A percentile compares a stretch with the other conserved stretches of the same genome.
phyloP scores from a whole-genome alignment of 2,888 invertebrate genomes.

The Pimpla rufipes region DNA sequence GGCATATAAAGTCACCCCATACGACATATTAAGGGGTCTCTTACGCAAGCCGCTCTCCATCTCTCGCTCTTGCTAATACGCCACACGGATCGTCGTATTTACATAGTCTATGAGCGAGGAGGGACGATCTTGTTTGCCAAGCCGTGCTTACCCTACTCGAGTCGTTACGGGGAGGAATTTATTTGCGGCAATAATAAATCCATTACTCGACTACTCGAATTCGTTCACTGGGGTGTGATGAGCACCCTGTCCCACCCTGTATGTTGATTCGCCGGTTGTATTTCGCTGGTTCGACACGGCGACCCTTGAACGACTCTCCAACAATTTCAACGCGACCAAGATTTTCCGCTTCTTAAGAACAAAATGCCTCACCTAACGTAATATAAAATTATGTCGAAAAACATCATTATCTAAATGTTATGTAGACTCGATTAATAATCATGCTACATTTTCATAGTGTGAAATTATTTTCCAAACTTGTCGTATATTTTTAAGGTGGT shows the following conservation, averaged over 20 bases:
- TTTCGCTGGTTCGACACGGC: neutral
- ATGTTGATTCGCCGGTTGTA: neutral
- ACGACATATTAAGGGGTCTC: slow-evolving; percentile 76
- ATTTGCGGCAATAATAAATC: slow-evolving; percentile 85
- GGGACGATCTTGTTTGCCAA: slow-evolving; percentile 85
- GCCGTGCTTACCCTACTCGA: slow-evolving; percentile 84
- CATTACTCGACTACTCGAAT: slow-evolving; percentile 80
- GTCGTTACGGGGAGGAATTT: slow-evolving; percentile 84
- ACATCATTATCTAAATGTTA: no score
- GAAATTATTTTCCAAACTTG: no score
- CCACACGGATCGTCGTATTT: slow-evolving; percentile 78
- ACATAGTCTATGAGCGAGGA: slow-evolving; percentile 83
- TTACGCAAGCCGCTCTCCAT: slow-evolving; percentile 44
- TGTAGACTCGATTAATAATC: no score
- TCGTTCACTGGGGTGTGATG: slow-evolving; percentile 72
- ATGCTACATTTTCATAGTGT: no score
- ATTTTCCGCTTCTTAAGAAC: neutral
- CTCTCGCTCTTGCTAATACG: slow-evolving; percentile 66
- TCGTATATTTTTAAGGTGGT: no score
- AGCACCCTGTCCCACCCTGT: neutral
- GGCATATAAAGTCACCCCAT: slow-evolving; percentile 82
- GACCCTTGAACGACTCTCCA: slow-evolving; percentile 9
- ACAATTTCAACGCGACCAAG: neutral
- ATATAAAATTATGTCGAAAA: no score
- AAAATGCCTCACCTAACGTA: neutral